These are phyloP conservation scores for Xenopus borealis DNA, from an alignment of 2,113 vertebrate genomes.

Conservation along the genomic window DNA sequence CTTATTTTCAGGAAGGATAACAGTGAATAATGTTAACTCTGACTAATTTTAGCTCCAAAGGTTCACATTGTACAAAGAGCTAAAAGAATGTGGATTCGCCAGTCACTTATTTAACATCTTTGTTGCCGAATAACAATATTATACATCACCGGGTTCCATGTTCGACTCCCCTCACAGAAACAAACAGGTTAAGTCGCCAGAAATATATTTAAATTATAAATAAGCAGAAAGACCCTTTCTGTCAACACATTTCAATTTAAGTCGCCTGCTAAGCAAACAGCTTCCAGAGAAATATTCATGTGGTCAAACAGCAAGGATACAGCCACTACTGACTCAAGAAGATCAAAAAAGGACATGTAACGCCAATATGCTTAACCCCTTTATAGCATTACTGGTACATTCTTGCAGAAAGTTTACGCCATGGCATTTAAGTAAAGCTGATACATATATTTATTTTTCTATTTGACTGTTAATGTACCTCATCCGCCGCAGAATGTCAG, in stretches of 20 bases:
- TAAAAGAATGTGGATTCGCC: conserved; percentile 18
- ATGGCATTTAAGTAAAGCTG: no score
- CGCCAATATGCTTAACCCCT: conserved; percentile 26
- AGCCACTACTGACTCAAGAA: conserved; percentile 50
- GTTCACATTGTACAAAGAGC: neutral
- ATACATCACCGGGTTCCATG: neutral
- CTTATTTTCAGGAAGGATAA: no score
- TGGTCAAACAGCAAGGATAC: conserved; percentile 51
- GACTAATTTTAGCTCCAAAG: neutral
- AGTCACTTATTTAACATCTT: conserved; percentile 15
- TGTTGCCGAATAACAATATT: neutral
- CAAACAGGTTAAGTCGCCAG: conserved; percentile 49
- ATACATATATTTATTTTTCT: no score
- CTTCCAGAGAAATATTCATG: conserved; percentile 59
- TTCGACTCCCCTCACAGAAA: neutral
- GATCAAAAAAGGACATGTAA: conserved; percentile 49
- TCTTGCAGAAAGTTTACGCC: no score
- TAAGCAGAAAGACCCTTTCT: conserved; percentile 58
- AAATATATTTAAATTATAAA: conserved; percentile 57
- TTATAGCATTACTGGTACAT: conserved; percentile 1
- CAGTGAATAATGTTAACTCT: neutral
- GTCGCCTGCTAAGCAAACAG: conserved; percentile 56
- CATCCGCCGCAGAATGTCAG: no score
- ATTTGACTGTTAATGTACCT: no score
- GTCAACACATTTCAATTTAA: conserved; percentile 66